Evolutionary conservation across 30 jellyfish, hydroid and myxozoan species (phyloP), one percentile per base, ranked within the genome.

Genomic region (Catostylus mosaicus): DNA sequence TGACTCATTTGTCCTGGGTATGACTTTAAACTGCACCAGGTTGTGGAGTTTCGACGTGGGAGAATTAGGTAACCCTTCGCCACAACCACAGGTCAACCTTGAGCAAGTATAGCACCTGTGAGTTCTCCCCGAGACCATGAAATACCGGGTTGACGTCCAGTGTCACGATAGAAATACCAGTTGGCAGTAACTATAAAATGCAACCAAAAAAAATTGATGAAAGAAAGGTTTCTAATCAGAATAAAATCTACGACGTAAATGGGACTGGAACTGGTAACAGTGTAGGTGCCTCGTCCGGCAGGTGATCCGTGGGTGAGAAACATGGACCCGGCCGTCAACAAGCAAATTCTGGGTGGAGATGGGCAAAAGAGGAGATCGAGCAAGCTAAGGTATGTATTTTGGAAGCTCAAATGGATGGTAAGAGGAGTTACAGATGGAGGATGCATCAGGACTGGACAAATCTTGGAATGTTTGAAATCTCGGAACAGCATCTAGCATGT

Each of bases 41-140:
- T 64, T 8, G n/a, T n/a, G n/a, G n/a, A n/a, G n/a, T n/a, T n/a
- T n/a, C n/a, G n/a, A n/a, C n/a, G n/a, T n/a, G n/a, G 67, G 67
- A 54, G n/a, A 54, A 54, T 54, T 29, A 34, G 77, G 77, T 64
- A n/a, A 29, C 52, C 77, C 77, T 64, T 64, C 31, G 77, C 31
- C 60, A 64, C 60, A 64, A 64, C 52, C 30, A 64, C 52, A n/a
- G n/a, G n/a, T n/a, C 80, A 68, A 29, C 80, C 80, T 68, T 37
- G 66, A 27, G 80, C 80, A 68, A 68, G 80, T 34, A 43, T 68
- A 34, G 80, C 16, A 43, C 80, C 67, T 68, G 65, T 32, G n/a
- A 68, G 80, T 65, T 75, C 86, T 75, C 86, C 86, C 86, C 59
- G 86, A 50, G 86, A 57, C 76, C 75, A 78, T 30, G 89, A 78